Percentiles rank a stretch among this genome's conserved stretches.
Conservation (phyloP, 1,140 invertebrate genomes). For the Berghia stephanieae region DNA sequence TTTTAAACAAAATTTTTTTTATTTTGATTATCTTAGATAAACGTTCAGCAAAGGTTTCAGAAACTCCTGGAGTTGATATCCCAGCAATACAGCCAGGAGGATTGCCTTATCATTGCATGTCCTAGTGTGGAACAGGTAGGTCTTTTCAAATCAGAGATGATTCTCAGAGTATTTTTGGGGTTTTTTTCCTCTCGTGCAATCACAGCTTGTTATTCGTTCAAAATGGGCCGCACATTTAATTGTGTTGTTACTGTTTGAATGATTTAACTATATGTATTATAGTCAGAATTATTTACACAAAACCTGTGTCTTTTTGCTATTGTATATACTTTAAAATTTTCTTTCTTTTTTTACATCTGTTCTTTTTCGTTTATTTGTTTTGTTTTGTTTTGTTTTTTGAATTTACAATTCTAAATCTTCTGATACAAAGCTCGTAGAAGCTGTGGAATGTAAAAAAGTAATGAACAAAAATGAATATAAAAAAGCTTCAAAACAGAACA, state of each 20-base stretch:
- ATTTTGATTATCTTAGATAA: slow-evolving; percentile 74
- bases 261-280: slow-evolving; percentile 15
- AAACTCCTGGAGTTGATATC: slow-evolving; percentile 81
- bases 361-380: too few species aligned
- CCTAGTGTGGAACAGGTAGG: slow-evolving; percentile 89
- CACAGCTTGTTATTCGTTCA: neutral
- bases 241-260: neutral
- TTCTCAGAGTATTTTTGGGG: neutral
- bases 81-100: slow-evolving; percentile 81
- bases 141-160: neutral
- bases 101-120: slow-evolving; percentile 84
- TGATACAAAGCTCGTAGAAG: too few species aligned
- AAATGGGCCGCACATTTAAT: neutral
- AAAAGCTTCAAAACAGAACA: too few species aligned
- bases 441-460: too few species aligned
- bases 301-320: too few species aligned
- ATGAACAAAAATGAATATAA: too few species aligned
- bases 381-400: too few species aligned
- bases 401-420: too few species aligned
- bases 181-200: neutral
- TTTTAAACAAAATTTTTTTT: neutral
- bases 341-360: too few species aligned
- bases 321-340: too few species aligned
- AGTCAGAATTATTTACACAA: too few species aligned
- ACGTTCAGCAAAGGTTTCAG: slow-evolving; percentile 85